Conservation (phyloP, 2,797 vertebrate species). For the Sebastes aleutianus region DNA sequence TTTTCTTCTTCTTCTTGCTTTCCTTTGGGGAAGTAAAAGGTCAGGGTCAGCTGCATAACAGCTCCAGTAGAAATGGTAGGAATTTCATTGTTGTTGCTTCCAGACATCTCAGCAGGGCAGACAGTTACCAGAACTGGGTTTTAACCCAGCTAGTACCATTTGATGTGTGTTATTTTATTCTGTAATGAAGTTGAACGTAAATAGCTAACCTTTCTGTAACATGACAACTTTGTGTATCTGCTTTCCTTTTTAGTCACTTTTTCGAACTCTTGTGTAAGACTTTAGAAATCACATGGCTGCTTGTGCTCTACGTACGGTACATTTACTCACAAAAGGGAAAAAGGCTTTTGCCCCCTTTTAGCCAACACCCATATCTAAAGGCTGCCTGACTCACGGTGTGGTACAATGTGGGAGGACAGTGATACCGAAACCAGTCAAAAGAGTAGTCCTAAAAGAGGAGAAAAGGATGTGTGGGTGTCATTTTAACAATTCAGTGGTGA, state of each 20-base stretch:
- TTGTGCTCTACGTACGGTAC: background rate
- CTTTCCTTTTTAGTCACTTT: background rate
- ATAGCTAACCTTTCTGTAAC: background rate
- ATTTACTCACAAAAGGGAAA: conserved; percentile 32
- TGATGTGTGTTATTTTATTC: background rate
- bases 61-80: conserved; percentile 3
- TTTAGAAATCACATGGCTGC: background rate
- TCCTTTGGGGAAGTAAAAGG: conserved; percentile 29
- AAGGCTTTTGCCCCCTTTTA: conserved; percentile 17
- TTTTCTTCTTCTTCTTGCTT: background rate
- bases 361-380: conserved; percentile 64
- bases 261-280: background rate
- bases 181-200: background rate
- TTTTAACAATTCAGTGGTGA: conserved; percentile 21
- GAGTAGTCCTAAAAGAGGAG: conserved; percentile 11
- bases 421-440: conserved; percentile 45
- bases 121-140: background rate
- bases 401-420: conserved; percentile 41
- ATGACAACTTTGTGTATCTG: background rate
- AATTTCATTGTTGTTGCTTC: conserved; percentile 3
- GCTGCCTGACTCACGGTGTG: conserved; percentile 46
- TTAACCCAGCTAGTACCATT: background rate
- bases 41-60: conserved; percentile 20
- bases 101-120: background rate
- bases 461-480: conserved; percentile 34